Conservation (phyloP, 2,113 vertebrate species). For the Tachuris rubrigastra region DNA sequence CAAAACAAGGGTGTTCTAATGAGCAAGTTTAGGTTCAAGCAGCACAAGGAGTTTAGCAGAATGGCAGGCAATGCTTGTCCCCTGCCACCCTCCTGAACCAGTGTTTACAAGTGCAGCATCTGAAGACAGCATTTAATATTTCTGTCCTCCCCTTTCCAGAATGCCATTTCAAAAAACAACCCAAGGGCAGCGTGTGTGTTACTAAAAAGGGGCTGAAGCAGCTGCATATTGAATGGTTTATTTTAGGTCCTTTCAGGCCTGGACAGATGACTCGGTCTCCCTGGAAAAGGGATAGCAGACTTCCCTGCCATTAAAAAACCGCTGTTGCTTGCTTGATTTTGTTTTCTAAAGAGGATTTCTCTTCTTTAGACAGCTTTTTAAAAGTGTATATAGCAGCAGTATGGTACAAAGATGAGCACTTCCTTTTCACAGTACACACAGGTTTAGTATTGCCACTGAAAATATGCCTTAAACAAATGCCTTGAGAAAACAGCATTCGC, state of each 20-base stretch:
- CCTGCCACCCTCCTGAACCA: background rate
- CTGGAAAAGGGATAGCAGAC: background rate
- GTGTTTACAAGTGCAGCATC: background rate
- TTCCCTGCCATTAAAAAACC: slow-evolving; percentile 27
- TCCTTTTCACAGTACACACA: slow-evolving; percentile 44
- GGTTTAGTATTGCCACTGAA: slow-evolving; percentile 56
- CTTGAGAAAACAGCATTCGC: background rate
- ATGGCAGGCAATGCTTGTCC: background rate
- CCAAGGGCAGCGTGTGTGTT: background rate
- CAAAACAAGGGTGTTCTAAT: background rate
- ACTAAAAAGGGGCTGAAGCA: slow-evolving; percentile 9
- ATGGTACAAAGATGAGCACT: slow-evolving; percentile 15
- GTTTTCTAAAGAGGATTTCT: background rate
- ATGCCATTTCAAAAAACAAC: background rate
- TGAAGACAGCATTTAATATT: background rate
- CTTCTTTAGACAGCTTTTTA: slow-evolving; percentile 41
- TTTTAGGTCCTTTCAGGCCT: slow-evolving; percentile 37
- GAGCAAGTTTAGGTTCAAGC: background rate
- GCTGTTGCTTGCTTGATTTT: background rate
- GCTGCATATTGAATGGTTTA: slow-evolving; percentile 32
- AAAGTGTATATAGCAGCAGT: slow-evolving; percentile 44
- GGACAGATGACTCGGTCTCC: slow-evolving; percentile 8
- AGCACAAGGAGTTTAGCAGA: background rate
- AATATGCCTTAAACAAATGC: slow-evolving; percentile 13
- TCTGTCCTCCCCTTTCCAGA: background rate